phyloP scores from a whole-genome alignment of 2,797 vertebrate species.

The Eurystomus glaucurus region DNA sequence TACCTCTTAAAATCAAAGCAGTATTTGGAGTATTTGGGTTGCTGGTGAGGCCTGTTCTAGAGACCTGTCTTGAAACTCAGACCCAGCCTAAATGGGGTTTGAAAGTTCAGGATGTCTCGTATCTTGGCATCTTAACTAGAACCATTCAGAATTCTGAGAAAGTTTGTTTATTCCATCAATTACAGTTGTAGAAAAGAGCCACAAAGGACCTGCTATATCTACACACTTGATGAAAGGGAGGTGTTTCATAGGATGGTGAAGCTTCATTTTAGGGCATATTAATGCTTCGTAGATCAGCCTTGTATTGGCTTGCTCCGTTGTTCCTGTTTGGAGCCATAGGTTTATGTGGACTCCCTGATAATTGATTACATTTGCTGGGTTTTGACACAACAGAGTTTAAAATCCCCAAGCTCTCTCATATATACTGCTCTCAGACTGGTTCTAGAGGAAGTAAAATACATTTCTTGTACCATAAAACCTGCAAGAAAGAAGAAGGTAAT shows the following conservation, averaged over 20 bases:
- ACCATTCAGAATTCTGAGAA: not conserved
- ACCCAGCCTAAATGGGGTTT: not conserved
- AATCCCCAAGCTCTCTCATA: not conserved
- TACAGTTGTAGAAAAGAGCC: not conserved
- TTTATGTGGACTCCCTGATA: not conserved
- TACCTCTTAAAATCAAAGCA: not conserved
- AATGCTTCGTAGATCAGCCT: not conserved
- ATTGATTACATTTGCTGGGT: not conserved
- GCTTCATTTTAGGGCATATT: not conserved
- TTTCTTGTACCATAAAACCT: not conserved
- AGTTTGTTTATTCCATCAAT: not conserved
- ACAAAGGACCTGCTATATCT: not conserved
- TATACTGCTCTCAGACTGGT: not conserved
- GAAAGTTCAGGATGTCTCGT: not conserved
- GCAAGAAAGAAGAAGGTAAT: not conserved
- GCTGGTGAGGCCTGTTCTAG: not conserved
- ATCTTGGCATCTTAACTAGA: not conserved
- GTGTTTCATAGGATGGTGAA: not conserved
- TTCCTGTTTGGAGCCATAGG: not conserved
- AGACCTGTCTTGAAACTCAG: not conserved
- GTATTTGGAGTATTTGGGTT: not conserved
- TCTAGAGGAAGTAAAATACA: not conserved
- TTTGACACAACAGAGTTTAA: not conserved
- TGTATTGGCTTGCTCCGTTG: not conserved
- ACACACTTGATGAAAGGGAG: not conserved